Percentiles rank a stretch among this genome's conserved stretches.
Conservation (phyloP, 2,113 vertebrate species). For the Arvicanthis niloticus region DNA sequence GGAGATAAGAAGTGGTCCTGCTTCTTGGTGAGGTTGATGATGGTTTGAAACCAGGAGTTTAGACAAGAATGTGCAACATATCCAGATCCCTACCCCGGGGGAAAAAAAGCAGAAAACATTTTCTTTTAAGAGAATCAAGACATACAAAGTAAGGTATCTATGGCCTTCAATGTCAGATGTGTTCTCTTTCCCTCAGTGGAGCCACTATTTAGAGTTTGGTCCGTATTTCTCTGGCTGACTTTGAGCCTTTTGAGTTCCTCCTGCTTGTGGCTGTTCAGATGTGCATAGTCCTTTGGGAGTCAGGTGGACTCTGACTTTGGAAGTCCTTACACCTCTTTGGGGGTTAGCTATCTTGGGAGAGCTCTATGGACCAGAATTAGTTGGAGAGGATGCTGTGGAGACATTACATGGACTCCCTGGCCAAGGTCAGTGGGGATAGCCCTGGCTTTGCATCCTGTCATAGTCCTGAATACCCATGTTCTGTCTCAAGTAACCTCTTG, state of each 20-base stretch:
- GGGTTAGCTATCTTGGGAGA: background rate
- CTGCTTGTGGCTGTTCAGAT: background rate
- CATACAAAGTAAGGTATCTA: background rate
- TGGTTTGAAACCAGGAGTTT: background rate
- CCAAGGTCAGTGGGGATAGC: background rate
- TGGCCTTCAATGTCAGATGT: background rate
- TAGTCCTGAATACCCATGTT: background rate
- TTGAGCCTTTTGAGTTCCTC: background rate
- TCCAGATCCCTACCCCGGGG: accelerated
- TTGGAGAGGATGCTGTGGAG: background rate
- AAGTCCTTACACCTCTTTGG: background rate
- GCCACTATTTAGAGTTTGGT: background rate
- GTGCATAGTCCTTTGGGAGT: background rate
- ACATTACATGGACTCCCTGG: background rate
- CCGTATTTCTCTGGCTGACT: background rate
- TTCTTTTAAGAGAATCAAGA: background rate
- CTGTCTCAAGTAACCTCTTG: background rate
- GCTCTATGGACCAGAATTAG: background rate
- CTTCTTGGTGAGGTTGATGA: background rate
- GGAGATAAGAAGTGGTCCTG: too few relatives aligned
- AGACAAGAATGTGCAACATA: background rate
- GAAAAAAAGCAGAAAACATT: background rate
- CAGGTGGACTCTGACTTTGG: background rate
- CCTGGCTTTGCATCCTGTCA: background rate
- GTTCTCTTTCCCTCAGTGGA: background rate